Conservation (phyloP, 2,888 invertebrate species). For the Agonopterix alstromeriana region DNA sequence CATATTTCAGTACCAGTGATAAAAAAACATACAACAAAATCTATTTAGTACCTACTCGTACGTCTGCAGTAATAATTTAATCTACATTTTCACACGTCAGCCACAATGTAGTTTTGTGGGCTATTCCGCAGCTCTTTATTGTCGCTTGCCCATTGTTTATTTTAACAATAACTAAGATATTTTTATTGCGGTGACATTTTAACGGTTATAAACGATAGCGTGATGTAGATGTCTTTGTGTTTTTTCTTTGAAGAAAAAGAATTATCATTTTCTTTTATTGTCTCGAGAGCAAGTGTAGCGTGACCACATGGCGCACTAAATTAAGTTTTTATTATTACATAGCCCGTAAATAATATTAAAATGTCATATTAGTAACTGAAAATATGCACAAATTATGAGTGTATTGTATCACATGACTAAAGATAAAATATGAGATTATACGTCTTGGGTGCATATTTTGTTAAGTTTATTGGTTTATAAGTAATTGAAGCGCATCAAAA, state of each 20-base stretch:
- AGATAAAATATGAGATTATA: neutral
- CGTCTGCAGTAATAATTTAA: slow-evolving; percentile 14
- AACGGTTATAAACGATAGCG: slow-evolving; percentile 57
- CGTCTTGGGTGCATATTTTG: neutral
- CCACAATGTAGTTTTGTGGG: slow-evolving; percentile 48
- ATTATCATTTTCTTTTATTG: slow-evolving; percentile 37
- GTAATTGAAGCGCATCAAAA: slow-evolving; percentile 3
- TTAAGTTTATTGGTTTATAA: slow-evolving; percentile 4
- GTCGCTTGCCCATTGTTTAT: slow-evolving; percentile 64
- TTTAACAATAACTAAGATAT: slow-evolving; percentile 64
- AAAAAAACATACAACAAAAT: neutral
- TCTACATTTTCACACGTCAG: slow-evolving; percentile 59
- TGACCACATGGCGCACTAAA: slow-evolving; percentile 38
- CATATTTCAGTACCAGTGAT: too few relatives aligned
- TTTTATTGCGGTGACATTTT: slow-evolving; percentile 61
- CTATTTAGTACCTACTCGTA: slow-evolving; percentile 12
- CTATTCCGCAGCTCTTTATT: slow-evolving; percentile 56
- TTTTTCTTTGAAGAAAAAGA: slow-evolving; percentile 24
- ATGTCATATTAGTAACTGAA: slow-evolving; percentile 24
- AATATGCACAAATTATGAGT: neutral
- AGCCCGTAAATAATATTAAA: slow-evolving; percentile 31
- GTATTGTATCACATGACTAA: slow-evolving; percentile 10
- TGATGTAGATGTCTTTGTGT: slow-evolving; percentile 26
- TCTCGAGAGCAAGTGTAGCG: slow-evolving; percentile 32
- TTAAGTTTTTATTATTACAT: slow-evolving; percentile 33